phyloP scores from a whole-genome alignment of 2,113 vertebrate genomes.

The Clarias magur region DNA sequence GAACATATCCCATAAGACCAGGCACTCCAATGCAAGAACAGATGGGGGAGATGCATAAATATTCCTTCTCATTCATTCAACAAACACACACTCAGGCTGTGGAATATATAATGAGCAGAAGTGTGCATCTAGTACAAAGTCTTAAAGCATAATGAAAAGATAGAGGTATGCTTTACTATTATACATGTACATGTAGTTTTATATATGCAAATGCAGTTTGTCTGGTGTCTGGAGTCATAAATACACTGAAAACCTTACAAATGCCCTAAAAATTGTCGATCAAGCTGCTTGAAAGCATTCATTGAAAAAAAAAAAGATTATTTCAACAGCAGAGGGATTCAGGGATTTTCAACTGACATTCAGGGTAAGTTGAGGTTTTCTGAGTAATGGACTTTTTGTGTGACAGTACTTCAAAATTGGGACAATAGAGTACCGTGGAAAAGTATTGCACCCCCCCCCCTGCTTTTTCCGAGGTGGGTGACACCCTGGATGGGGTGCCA shows the following conservation, averaged over 20 bases:
- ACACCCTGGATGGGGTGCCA: too few relatives aligned
- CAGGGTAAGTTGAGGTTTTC: neutral
- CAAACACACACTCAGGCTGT: neutral
- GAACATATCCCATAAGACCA: neutral
- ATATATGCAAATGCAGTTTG: neutral
- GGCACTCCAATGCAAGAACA: conserved; percentile 20
- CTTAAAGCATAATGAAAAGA: neutral
- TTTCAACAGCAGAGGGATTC: neutral
- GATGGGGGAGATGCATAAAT: conserved; percentile 31
- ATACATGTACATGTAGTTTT: neutral
- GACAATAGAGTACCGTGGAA: too few relatives aligned
- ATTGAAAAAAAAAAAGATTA: neutral
- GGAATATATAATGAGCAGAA: conserved; percentile 27
- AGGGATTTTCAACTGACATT: neutral
- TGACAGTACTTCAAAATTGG: neutral
- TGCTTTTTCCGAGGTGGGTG: too few relatives aligned
- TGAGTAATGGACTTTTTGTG: neutral
- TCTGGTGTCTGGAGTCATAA: neutral
- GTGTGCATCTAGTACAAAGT: neutral
- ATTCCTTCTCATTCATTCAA: conserved; percentile 25
- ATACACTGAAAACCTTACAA: too few relatives aligned
- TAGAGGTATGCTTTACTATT: neutral
- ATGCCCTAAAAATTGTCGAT: neutral
- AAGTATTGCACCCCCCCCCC: too few relatives aligned
- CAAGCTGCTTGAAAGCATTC: neutral